phyloP scores from a whole-genome alignment of 2,888 invertebrate species.

The Tenthredo notha region DNA sequence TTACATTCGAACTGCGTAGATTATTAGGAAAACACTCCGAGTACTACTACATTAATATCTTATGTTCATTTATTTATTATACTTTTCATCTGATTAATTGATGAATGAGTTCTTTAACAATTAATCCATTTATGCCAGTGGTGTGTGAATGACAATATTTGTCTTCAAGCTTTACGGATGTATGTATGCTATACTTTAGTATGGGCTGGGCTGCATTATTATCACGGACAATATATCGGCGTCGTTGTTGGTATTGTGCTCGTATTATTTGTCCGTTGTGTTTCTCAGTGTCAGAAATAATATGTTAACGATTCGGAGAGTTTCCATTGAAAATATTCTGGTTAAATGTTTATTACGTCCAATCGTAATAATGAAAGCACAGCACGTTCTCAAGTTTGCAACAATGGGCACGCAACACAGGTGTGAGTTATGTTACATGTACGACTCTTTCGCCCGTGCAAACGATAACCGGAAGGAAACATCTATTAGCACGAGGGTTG shows the following conservation, averaged over 20 bases:
- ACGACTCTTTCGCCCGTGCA: constrained; percentile 20
- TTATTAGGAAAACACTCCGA: not conserved
- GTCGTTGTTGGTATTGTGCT: not conserved
- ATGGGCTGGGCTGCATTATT: not conserved
- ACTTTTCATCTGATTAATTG: not conserved
- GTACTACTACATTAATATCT: not conserved
- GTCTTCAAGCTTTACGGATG: not conserved
- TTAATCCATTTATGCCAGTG: not conserved
- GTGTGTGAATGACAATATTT: not conserved
- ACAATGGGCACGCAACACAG: constrained; percentile 1
- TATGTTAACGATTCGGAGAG: not conserved
- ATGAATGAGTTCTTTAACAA: not conserved
- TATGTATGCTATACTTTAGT: not conserved
- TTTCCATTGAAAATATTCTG: not conserved
- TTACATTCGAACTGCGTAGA: not conserved
- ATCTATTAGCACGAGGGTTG: constrained; percentile 33
- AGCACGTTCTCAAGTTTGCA: not conserved
- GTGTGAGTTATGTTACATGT: not conserved
- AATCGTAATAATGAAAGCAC: not conserved
- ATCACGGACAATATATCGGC: not conserved
- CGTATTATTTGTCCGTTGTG: not conserved
- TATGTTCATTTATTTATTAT: not conserved
- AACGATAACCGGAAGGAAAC: constrained; percentile 33
- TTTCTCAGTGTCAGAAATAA: not conserved
- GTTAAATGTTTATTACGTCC: not conserved